A percentile compares a stretch with the other conserved stretches of the same genome.
These are phyloP conservation scores for Micronycteris hirsuta DNA, from an alignment of 2,113 vertebrate genomes.

Conservation along the genomic window DNA sequence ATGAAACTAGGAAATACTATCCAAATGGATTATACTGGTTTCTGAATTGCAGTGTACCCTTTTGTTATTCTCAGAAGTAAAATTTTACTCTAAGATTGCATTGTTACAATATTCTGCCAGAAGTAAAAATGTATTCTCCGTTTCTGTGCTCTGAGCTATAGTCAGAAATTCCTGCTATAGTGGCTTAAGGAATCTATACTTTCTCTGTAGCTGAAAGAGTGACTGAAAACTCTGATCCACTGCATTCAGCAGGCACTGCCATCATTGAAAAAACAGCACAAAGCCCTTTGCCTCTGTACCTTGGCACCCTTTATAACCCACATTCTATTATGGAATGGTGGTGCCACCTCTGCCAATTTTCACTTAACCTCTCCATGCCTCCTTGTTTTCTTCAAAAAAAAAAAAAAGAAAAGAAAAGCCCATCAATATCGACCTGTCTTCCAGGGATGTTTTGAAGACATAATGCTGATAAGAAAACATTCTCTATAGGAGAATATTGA, in stretches of 20 bases:
- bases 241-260: neutral
- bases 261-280: neutral
- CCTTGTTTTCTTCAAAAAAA: constrained; percentile 39
- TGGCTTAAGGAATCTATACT: neutral
- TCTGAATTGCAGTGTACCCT: constrained; percentile 12
- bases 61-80: neutral
- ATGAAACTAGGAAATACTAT: constrained; percentile 6
- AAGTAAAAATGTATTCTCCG: constrained; percentile 22
- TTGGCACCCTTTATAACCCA: constrained; percentile 19
- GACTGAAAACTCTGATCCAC: neutral
- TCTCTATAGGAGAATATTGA: constrained; percentile 58
- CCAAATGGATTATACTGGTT: constrained; percentile 10
- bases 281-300: neutral
- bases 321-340: neutral
- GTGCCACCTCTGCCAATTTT: neutral
- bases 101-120: neutral
- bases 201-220: constrained; percentile 28
- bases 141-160: constrained; percentile 19
- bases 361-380: constrained; percentile 41
- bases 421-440: constrained; percentile 48
- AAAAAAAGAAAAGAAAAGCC: neutral
- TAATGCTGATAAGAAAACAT: constrained; percentile 53
- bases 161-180: constrained; percentile 36
- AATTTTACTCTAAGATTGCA: constrained; percentile 26
- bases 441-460: constrained; percentile 52